Evolutionary conservation across 2,797 vertebrate species (phyloP), one percentile per base, ranked within the genome.

Genomic region (Sylvia borin): DNA sequence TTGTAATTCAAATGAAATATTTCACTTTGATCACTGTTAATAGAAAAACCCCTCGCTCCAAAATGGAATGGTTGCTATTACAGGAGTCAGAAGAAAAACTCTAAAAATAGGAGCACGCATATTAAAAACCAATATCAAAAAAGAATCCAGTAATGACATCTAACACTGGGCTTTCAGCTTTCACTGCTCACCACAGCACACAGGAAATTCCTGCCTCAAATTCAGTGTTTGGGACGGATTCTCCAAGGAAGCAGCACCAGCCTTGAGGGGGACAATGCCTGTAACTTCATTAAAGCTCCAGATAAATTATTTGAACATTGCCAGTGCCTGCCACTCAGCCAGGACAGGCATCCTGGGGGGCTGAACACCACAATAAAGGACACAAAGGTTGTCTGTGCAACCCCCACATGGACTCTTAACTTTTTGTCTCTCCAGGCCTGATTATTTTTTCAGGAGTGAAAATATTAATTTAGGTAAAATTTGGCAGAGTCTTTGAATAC

Each of bases 1-100:
- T 62, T 75, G 91, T 73, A 92, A 90, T 48, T 75, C 60, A 75
- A 62, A 88, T 92, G 85, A 97, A 96, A 90, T 90, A 95, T 82
- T 94, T 93, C 94, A 91, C 88, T 95, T 94, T 90, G 90, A 96
- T 93, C 87, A 78, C 85, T 78, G 55, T 36, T 93, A 95, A 96
- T 86, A 93, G 85, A 91, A 92, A 91, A 90, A 66, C 54, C 54
- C 48, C 73, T 93, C 31, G 1, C 36, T 90, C 91, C 60, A 92
- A 94, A 96, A 94, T 29, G 62, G 70, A 91, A 67, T 66, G 48
- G 73, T 84, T 95, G 88, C 90, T 92, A 94, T 93, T 93, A 95
- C 71, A 90, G 94, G 92, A 90, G 76, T 88, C 79, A 81, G 90
- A 96, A 86, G 60, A 94, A 94, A 94, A 93, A 82, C 62, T 78